Evolutionary conservation across 1,140 invertebrate species (phyloP).

Genomic region (Zeugodacus cucurbitae): DNA sequence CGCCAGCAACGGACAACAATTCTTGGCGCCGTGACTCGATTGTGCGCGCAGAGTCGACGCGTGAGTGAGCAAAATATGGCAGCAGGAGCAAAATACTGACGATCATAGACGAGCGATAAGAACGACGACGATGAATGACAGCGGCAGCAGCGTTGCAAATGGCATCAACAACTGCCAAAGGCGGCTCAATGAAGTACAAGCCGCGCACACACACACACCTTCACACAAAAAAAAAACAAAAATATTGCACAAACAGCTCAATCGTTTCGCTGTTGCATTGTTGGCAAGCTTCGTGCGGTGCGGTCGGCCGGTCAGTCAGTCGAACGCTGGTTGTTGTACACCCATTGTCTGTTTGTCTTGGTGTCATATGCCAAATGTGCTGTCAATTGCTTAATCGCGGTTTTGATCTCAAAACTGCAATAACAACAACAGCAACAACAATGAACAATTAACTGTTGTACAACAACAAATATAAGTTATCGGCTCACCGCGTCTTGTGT

Average conservation of each 20-base stretch:
- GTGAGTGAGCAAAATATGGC: slow-evolving; percentile 32
- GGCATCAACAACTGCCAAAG: slow-evolving; percentile 20
- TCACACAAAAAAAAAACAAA: not conserved
- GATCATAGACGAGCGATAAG: not conserved
- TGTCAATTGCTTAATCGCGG: slow-evolving; percentile 33
- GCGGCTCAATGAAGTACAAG: slow-evolving; percentile 10
- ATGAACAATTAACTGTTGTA: not conserved
- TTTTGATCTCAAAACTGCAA: slow-evolving; percentile 26
- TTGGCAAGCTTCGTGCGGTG: not conserved
- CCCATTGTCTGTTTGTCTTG: not conserved
- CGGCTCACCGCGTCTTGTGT: not conserved
- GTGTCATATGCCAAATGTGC: slow-evolving; percentile 7
- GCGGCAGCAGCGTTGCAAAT: not conserved
- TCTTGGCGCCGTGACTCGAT: slow-evolving; percentile 32
- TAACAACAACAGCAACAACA: not conserved
- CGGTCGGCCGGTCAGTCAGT: not conserved
- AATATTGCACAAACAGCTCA: not conserved
- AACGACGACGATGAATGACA: not conserved
- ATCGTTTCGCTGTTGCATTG: not conserved
- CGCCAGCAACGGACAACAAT: not conserved
- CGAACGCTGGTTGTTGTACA: not conserved
- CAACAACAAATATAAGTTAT: not conserved
- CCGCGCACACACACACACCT: not conserved
- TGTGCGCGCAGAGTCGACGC: not conserved
- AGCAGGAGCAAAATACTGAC: not conserved